Base-by-base conservation (phyloP, 2,888 invertebrate genomes). In the Dasypogon diadema region DNA sequence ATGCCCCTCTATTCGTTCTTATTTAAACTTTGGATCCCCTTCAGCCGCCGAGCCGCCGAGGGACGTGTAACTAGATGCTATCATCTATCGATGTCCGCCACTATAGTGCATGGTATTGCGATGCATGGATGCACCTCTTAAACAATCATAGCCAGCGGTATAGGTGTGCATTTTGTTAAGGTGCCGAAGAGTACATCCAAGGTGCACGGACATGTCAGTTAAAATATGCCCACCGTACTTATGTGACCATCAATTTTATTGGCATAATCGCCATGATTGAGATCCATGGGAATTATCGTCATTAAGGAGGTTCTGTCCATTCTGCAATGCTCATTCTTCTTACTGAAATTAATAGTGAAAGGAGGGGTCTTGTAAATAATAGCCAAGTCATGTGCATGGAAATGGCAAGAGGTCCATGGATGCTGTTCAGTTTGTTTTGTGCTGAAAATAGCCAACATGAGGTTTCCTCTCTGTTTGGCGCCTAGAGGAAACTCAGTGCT, bases 221-320 rank as follows among this genome's bases (percentile, higher is more conserved):
- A 10, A 18, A 58, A 58, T 26, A 30, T 16, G 58, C 58, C 26
- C 16, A n/a, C 30, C 14, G 58, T 58, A 30, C 14, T 34, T 10
- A 16, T 5, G 16, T 18, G 58, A 14, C 58, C 26, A 58, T 58
- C 34, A 58, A 58, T 58, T 26, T 58, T 16, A 30, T 34, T 58
- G 58, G 30, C 16, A 30, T 58, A 58, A 58, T 58, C 58, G 26
- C 5, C 58, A 16, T 58, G 58, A 58, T 58, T 58, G 58, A 58
- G 58, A 14, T 58, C 34, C 58, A 58, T 34, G 14, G 34, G 58
- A 58, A 34, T 58, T n/a, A 58, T 16, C 2, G 26, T 58, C 58
- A 30, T 58, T 58, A 58, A n/a, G n/a, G 30, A 5, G 5, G 8
- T 30, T 5, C 4, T 3, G 30, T 30, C 8, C 8, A 30, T n/a